Percentiles rank a stretch among this genome's conserved stretches.
These are phyloP conservation scores for Apostichopus leukothele DNA, from an alignment of 53 echinoderm and acorn worm species.

Conservation along the genomic window DNA sequence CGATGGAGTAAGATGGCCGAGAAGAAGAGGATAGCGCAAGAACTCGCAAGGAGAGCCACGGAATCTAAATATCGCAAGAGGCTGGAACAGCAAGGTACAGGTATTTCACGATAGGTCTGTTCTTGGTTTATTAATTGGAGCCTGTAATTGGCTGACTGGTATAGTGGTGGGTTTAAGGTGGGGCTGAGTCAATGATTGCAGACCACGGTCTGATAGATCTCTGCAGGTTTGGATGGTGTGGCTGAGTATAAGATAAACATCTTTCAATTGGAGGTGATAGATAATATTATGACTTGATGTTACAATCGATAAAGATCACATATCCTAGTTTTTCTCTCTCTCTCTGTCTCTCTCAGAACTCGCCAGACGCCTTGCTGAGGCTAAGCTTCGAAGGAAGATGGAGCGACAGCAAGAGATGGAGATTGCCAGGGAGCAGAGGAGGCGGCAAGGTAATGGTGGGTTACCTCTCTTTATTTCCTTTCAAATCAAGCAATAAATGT, in stretches of 20 bases:
- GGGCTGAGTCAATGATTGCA: too few relatives aligned
- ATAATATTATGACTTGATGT: too few relatives aligned
- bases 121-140: too few relatives aligned
- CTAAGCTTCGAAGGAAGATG: conserved; percentile 91
- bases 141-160: too few relatives aligned
- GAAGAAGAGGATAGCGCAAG: conserved; percentile 87
- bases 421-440: conserved; percentile 68
- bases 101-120: too few relatives aligned
- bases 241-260: too few relatives aligned
- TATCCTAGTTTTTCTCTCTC: background rate
- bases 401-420: conserved; percentile 79
- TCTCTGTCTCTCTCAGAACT: conserved; percentile 69
- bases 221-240: too few relatives aligned
- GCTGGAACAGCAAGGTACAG: conserved; percentile 91
- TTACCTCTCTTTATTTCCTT: conserved; percentile 49
- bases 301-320: too few relatives aligned
- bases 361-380: conserved; percentile 87
- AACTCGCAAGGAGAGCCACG: conserved; percentile 82
- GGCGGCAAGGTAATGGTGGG: conserved; percentile 88
- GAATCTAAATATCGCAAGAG: conserved; percentile 81
- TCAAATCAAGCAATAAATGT: conserved; percentile 1
- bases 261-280: too few relatives aligned
- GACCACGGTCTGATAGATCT: too few relatives aligned
- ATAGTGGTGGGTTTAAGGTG: too few relatives aligned
- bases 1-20: conserved; percentile 75